A percentile compares a stretch with the other conserved stretches of the same genome.
Evolutionary conservation across 2,888 invertebrate genomes (phyloP).

Genomic region (Salpingus planirostris): DNA sequence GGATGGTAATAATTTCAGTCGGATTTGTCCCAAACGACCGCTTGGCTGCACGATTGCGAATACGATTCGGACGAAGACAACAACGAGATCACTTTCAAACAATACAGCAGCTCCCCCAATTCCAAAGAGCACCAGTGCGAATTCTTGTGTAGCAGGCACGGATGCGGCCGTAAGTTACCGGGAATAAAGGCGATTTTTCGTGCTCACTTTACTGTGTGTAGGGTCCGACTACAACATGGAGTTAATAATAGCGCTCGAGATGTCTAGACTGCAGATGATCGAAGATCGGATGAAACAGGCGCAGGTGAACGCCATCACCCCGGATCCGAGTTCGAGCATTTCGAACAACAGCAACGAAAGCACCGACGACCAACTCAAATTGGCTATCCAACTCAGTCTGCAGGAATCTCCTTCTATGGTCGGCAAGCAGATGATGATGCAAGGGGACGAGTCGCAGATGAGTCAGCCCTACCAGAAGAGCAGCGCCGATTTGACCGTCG

Average conservation of each 20-base stretch:
- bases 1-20: conserved; percentile 26
- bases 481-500: conserved; percentile 45
- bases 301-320: conserved; percentile 30
- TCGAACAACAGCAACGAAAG: conserved; percentile 37
- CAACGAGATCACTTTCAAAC: conserved; percentile 32
- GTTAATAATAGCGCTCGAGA: conserved; percentile 55
- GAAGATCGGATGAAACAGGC: conserved; percentile 49
- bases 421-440: conserved; percentile 18
- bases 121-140: conserved; percentile 48
- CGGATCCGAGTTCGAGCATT: conserved; percentile 37
- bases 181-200: neutral
- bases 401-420: conserved; percentile 37
- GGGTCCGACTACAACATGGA: conserved; percentile 52
- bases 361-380: conserved; percentile 43
- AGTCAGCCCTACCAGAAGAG: conserved; percentile 34
- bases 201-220: conserved; percentile 11
- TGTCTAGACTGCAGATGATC: conserved; percentile 59
- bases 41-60: conserved; percentile 47
- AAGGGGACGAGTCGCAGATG: conserved; percentile 7
- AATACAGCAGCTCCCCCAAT: conserved; percentile 25
- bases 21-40: conserved; percentile 41
- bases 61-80: conserved; percentile 49
- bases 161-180: conserved; percentile 31
- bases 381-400: conserved; percentile 47
- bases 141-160: conserved; percentile 39